Base-by-base conservation (phyloP, 2,797 vertebrate genomes). In the Lycodopsis pacificus region DNA sequence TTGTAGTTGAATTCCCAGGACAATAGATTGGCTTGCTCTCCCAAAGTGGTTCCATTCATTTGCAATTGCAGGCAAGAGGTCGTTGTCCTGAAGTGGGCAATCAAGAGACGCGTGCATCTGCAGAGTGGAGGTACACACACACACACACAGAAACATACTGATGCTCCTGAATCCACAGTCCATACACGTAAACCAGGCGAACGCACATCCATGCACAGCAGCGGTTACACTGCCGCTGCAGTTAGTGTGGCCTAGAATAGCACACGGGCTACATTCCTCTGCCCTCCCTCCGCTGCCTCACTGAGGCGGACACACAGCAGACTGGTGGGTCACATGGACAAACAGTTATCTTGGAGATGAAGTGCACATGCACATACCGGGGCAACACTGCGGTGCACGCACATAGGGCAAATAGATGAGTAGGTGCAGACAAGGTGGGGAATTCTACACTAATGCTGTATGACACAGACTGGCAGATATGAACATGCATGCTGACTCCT, bases 171-270 rank as follows among this genome's bases (percentile, higher is more conserved):
- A 79, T 54, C 48, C 72, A 71, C n/a, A 82, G 79, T 78, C 71
- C 62, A 40, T 63, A 68, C 75, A 77, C 58, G 63, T 64, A 71
- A 81, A 79, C 1, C 32, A 79, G 34, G 56, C 20, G 20, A 70
- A 65, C 73, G 67, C 73, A 65, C 81, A 70, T 75, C 58, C 61
- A 20, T 25, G 68, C 79, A 67, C 76, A 76, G 84, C 81, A 81
- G 87, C 77, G 69, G 83, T 84, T 88, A 73, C 86, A 76, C 61
- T 79, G 80, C 83, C 9, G 64, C 89, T 85, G 77, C 84, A 80
- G 88, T 82, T 76, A 65, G 82, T 73, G 80, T 86, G 90, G 90
- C 91, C 92, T 86, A 94, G 93, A 95, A 94, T 93, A 95, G 92
- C 91, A 91, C 82, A 65, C 83, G 77, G 88, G 85, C 89, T 70